phyloP scores from a whole-genome alignment of 2,797 vertebrate species.

The Adelosebastes latens region DNA sequence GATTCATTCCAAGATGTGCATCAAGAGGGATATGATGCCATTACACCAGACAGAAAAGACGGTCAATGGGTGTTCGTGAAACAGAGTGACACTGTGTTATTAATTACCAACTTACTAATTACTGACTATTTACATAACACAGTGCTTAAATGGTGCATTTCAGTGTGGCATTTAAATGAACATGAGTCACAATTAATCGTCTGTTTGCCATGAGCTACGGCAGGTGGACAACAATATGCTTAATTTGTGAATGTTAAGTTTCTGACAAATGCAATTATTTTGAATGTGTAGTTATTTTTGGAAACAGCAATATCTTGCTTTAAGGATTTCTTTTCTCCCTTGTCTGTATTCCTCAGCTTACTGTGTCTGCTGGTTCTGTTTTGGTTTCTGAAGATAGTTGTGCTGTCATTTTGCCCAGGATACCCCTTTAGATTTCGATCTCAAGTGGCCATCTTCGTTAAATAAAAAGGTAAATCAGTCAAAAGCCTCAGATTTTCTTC shows the following conservation, averaged over 20 bases:
- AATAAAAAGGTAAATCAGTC: not conserved
- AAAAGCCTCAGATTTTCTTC: not conserved
- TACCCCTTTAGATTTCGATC: not conserved
- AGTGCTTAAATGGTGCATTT: conserved; percentile 4
- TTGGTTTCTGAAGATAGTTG: not conserved
- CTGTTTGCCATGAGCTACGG: conserved; percentile 1
- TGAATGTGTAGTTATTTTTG: not conserved
- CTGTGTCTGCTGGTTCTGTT: not conserved
- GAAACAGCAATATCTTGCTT: not conserved
- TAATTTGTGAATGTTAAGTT: not conserved
- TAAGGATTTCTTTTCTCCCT: not conserved
- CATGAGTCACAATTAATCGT: conserved; percentile 23
- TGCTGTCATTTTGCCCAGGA: not conserved
- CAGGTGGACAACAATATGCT: not conserved
- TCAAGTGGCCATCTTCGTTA: not conserved
- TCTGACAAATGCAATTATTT: not conserved
- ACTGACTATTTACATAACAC: conserved; percentile 28
- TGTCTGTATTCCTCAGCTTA: not conserved
- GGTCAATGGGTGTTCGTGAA: conserved; percentile 32
- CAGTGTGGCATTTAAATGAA: conserved; percentile 18
- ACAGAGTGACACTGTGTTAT: conserved; percentile 36
- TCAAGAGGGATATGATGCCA: conserved; percentile 9
- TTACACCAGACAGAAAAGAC: not conserved
- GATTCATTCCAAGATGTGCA: not conserved
- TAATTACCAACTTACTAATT: conserved; percentile 41